Conservation (phyloP, 2,888 invertebrate species). For the Xestobium rufovillosum region DNA sequence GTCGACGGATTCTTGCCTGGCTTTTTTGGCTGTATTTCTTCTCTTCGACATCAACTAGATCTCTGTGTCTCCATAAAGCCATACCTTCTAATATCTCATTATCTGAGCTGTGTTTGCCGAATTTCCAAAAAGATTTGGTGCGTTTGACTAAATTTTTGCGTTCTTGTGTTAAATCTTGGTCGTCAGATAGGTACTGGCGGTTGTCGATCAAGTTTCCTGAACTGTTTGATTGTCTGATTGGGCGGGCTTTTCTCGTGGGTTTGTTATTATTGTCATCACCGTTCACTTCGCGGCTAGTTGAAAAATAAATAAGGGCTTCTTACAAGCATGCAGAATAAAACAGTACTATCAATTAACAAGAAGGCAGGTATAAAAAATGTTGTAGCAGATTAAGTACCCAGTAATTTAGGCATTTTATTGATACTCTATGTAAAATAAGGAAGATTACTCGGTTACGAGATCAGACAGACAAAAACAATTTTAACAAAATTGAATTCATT, state of each 20-base stretch:
- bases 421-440: no score
- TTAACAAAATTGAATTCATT: no score
- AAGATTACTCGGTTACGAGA: no score
- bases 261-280: constrained; percentile 37
- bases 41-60: constrained; percentile 63
- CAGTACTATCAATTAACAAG: no score
- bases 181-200: constrained; percentile 48
- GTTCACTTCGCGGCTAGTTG: constrained; percentile 23
- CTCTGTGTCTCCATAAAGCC: constrained; percentile 80
- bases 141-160: constrained; percentile 65
- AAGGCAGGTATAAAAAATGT: no score
- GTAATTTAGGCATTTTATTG: no score
- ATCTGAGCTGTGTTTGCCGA: constrained; percentile 60
- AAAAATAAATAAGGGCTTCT: constrained; percentile 9
- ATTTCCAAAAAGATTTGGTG: constrained; percentile 82
- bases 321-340: constrained; percentile 16
- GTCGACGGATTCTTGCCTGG: constrained; percentile 37
- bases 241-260: constrained; percentile 25
- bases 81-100: constrained; percentile 77
- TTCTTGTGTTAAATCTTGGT: constrained; percentile 51
- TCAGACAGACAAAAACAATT: no score
- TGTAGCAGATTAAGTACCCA: no score
- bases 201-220: constrained; percentile 39
- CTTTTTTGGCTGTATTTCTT: constrained; percentile 44
- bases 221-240: constrained; percentile 37